phyloP scores from a whole-genome alignment of 2,888 invertebrate genomes.

The Muschampia plurimacula region DNA sequence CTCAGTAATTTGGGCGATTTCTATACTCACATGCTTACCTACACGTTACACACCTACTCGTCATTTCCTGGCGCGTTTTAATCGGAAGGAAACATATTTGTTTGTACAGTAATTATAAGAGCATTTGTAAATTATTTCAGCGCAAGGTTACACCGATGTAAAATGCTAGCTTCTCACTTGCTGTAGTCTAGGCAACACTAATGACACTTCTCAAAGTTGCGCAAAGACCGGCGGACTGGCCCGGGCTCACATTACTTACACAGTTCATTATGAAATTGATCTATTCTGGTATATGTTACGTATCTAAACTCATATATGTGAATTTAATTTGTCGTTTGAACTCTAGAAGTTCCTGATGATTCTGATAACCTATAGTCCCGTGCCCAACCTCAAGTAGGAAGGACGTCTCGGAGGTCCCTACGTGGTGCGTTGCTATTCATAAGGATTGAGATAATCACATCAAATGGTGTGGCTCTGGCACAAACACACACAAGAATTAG shows the following conservation, averaged over 20 bases:
- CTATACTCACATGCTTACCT: slow-evolving; percentile 22
- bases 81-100: slow-evolving; percentile 47
- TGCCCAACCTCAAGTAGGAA: too few species aligned
- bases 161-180: slow-evolving; percentile 1
- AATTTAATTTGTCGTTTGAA: neutral
- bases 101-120: slow-evolving; percentile 25
- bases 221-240: slow-evolving; percentile 22
- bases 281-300: slow-evolving; percentile 43
- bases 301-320: slow-evolving; percentile 17
- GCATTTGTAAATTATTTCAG: slow-evolving; percentile 27
- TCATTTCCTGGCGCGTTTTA: slow-evolving; percentile 42
- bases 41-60: slow-evolving; percentile 11
- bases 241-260: slow-evolving; percentile 42
- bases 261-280: slow-evolving; percentile 45
- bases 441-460: too few species aligned
- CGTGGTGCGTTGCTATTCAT: too few species aligned
- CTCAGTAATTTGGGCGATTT: slow-evolving; percentile 33
- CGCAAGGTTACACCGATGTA: slow-evolving; percentile 14
- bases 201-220: slow-evolving; percentile 34
- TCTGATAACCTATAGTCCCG: too few species aligned
- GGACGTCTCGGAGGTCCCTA: too few species aligned
- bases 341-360: neutral
- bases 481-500: too few species aligned
- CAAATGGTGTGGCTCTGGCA: too few species aligned
- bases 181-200: slow-evolving; percentile 19